Evolutionary conservation across 2,888 invertebrate species (phyloP), one percentile per base, ranked within the genome.

Genomic region (Rhodophaea formosa): DNA sequence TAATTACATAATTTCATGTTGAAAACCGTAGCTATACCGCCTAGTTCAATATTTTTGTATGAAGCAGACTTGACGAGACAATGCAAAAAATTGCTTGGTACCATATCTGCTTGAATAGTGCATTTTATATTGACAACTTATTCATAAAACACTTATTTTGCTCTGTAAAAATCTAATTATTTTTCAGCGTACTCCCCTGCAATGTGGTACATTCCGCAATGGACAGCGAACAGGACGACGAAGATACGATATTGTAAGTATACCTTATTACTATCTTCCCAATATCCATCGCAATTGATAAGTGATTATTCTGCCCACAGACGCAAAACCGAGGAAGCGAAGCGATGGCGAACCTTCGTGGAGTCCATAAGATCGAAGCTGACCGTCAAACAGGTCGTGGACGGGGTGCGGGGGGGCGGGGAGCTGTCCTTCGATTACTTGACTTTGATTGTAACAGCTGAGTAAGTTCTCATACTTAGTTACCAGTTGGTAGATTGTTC

Each of bases 341-440:
- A 92, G 59, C 93, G 93, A 59, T 95, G 95, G 95, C 92, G 93
- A 60, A 92, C 86, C 66, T 96, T 96, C 77, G 94, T 96, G 43
- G 94, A 94, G 69, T 95, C 96, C 7, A 95, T 96, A 67, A 93
- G 95, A 72, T 95, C 96, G 0, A 95, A 96, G 74, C 83, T 96
- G 67, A 96, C 96, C 2, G 96, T 96, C 43, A 95, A 96, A 68
- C 96, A 96, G 87, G 96, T 97, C 0, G 96, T 97, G 0, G 96
- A 96, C 67, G 95, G 95, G 8, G 96, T 95, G 7, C 86, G 94
- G 59, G 92, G 93, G 14, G 96, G 96, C n/a, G 96, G 96, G 29
- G 93, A 94, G 65, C 84, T 97, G 49, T 96, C 96, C 1, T 97
- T 97, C 77, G 97, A 97, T 86, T 97, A 95, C 75, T 90, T 97